Evolutionary conservation across 1,140 invertebrate genomes (phyloP), one percentile per base, ranked within the genome.

Genomic region (Zaprionus lachaisei): DNA sequence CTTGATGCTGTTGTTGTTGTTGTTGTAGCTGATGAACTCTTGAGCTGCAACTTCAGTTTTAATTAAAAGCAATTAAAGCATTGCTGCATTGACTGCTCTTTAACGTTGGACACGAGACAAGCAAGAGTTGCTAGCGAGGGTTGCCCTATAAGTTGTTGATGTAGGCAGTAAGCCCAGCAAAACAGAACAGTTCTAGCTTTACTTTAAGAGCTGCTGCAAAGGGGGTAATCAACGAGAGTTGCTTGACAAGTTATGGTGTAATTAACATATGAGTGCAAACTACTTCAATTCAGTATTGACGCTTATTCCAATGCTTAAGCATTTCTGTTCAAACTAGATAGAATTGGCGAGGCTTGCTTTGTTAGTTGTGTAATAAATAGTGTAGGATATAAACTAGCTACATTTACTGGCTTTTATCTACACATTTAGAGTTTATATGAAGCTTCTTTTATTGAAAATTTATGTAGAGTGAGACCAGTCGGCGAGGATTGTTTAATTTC

Each of bases 11-110:
- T 24, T 34, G 37, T 41, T 49, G 26, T 51, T 67, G 28, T 28
- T 61, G 26, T 49, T 68, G 11, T 14, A 20, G 17, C 20, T 31
- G 58, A 9, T 68, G 11, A 41, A 31, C 64, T 82, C 65, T 58
- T 69, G 67, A 78, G 74, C 70, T 74, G 57, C 71, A 61, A 70
- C 34, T 57, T 58, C n/a, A 28, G 15, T 71, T 56, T 84, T 72
- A 89, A 89, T 89, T 89, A 63, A 72, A 73, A 65, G 58, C 75
- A 89, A 89, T 89, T 79, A 81, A 81, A 28, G 17, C 15, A 11
- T 31, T 57, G 55, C 12, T 66, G 68, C 68, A 68, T 38, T 68
- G 57, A 54, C 49, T 67, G 64, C 14, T 68, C 22, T 66, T 31
- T 67, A 57, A 20, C 79, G 38, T 41, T 58, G 66, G 60, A 38